Conservation (phyloP, 2,888 invertebrate genomes). For the Lithophane ornitopus region DNA sequence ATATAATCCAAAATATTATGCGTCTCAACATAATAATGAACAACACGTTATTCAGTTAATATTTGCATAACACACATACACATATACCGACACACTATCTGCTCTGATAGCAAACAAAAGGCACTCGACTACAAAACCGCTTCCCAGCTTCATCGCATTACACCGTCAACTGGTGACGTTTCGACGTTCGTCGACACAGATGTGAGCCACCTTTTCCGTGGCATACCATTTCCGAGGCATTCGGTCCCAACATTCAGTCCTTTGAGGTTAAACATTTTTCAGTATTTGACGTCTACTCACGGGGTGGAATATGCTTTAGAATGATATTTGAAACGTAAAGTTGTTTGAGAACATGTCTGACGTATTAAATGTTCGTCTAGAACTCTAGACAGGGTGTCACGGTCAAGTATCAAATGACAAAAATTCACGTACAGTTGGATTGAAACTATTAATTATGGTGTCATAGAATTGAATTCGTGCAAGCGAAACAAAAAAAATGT, state of each 20-base stretch:
- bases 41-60: background rate
- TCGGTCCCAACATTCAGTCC: slow-evolving; percentile 59
- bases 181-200: slow-evolving; percentile 54
- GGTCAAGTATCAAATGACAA: background rate
- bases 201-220: slow-evolving; percentile 61
- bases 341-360: slow-evolving; percentile 14
- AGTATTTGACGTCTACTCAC: slow-evolving; percentile 61
- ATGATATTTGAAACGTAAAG: slow-evolving; percentile 50
- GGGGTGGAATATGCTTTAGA: slow-evolving; percentile 42
- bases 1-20: background rate
- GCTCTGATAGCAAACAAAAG: slow-evolving; percentile 51
- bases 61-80: slow-evolving; percentile 29
- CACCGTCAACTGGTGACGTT: slow-evolving; percentile 52
- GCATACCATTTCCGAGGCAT: slow-evolving; percentile 72
- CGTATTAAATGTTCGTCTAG: slow-evolving; percentile 25
- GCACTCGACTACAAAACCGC: slow-evolving; percentile 44
- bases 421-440: background rate
- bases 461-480: background rate
- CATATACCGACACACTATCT: slow-evolving; percentile 28
- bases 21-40: background rate
- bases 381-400: background rate
- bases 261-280: slow-evolving; percentile 70
- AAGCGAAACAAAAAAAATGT: background rate
- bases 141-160: slow-evolving; percentile 46
- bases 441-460: background rate